Evolutionary conservation across 1,140 invertebrate genomes (phyloP), one percentile per base, ranked within the genome.

Genomic region (Drosophila sechellia): DNA sequence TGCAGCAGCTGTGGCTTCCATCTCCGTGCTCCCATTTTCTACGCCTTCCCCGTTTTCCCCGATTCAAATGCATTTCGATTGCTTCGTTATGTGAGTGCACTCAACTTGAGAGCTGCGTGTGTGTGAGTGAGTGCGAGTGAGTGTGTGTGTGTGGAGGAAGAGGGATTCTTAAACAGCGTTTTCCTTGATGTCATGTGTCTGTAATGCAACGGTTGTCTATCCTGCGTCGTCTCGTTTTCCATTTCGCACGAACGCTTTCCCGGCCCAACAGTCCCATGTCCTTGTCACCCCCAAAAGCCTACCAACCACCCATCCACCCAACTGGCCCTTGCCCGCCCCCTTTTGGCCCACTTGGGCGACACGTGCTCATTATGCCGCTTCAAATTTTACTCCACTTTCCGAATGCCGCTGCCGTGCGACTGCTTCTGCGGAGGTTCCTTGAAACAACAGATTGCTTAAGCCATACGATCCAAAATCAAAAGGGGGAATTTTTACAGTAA

Each of bases 11-110:
- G 54, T 50, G 54, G 63, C 61, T 59, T 42, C 55, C 48, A 55
- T 54, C 73, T 78, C 22, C 34, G 20, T 50, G 35, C 60, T 66
- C 49, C 46, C 43, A 20, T 35, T 52, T 75, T 57, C 55, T 55
- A 27, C 57, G 42, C 25, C 65, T 50, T 34, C 49, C 55, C 34
- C 57, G 45, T 34, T 75, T 50, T 34, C 54, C 68, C 61, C 48
- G 68, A 80, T 80, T 84, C 79, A 79, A 90, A 89, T 89, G 85
- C 77, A 89, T 79, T 87, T 90, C 84, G 77, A 90, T 89, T 89
- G 79, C 84, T 89, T 66, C 78, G 77, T 80, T 79, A 64, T 71
- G 34, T 54, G 64, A 87, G 83, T 83, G 79, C 84, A 89, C 79
- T 89, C 72, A 89, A 84, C 84, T 89, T 76, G 65, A 52, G 54